Evolutionary conservation across 2,797 vertebrate genomes (phyloP).

Genomic region (Sebastolobus altivelis): DNA sequence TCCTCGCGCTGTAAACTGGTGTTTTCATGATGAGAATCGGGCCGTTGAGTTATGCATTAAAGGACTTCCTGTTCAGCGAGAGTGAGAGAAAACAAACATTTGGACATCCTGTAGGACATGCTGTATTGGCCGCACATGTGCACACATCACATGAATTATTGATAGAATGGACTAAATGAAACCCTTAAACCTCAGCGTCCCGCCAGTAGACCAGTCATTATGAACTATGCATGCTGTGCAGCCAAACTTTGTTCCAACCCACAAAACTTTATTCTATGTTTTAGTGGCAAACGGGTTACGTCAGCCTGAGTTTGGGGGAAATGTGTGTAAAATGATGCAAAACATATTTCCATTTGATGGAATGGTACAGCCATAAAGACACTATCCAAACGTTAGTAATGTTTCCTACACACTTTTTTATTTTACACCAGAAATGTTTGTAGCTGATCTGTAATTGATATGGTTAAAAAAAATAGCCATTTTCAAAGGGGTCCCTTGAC

Average conservation of each 20-base stretch:
- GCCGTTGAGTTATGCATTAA: conserved; percentile 13
- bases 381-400: background rate
- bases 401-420: background rate
- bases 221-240: background rate
- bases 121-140: conserved; percentile 28
- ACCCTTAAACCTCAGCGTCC: background rate
- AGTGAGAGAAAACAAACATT: conserved; percentile 50
- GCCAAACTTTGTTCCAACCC: background rate
- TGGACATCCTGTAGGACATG: conserved; percentile 54
- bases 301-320: background rate
- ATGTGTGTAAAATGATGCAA: background rate
- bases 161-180: conserved; percentile 3
- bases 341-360: background rate
- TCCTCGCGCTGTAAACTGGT: background rate
- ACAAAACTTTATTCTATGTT: background rate
- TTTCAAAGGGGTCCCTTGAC: no score
- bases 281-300: background rate
- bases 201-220: background rate
- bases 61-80: conserved; percentile 58
- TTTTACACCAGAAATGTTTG: background rate
- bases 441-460: background rate
- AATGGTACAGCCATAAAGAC: background rate
- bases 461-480: background rate
- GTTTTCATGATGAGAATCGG: conserved; percentile 12
- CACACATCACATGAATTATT: conserved; percentile 38